Conservation (phyloP, 2,888 invertebrate genomes). For the Cosmorhoe ocellata region DNA sequence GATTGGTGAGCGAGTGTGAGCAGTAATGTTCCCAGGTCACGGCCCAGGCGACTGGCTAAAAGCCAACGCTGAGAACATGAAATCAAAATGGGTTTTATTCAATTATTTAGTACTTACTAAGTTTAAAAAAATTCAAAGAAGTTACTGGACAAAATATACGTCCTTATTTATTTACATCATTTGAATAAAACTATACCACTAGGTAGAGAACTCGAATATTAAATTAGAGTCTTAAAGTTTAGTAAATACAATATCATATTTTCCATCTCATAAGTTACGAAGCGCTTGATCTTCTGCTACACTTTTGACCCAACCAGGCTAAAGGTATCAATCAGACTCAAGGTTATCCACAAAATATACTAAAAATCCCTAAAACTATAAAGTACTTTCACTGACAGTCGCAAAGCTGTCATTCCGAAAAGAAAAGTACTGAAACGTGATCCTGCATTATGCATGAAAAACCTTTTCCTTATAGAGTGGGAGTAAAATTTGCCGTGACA, state of each 20-base stretch:
- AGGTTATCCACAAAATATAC: background rate
- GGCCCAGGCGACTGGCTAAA: conserved; percentile 36
- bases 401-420: conserved; percentile 30
- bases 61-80: conserved; percentile 36
- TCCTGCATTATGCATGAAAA: conserved; percentile 39
- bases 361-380: conserved; percentile 17
- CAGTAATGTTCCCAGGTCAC: conserved; percentile 38
- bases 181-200: too few relatives aligned
- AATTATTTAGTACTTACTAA: conserved; percentile 4
- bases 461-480: conserved; percentile 23
- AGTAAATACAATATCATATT: too few relatives aligned
- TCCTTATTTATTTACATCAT: too few relatives aligned
- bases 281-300: too few relatives aligned
- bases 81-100: conserved; percentile 10
- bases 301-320: too few relatives aligned
- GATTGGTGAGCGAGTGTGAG: conserved; percentile 36
- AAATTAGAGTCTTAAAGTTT: too few relatives aligned
- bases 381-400: conserved; percentile 17
- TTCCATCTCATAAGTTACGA: too few relatives aligned
- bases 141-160: too few relatives aligned
- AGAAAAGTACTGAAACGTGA: conserved; percentile 32
- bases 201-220: too few relatives aligned
- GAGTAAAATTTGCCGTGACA: conserved; percentile 32
- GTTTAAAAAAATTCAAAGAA: background rate
- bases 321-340: background rate